phyloP scores from a whole-genome alignment of 1,140 invertebrate species.

The Anadara kagoshimensis region DNA sequence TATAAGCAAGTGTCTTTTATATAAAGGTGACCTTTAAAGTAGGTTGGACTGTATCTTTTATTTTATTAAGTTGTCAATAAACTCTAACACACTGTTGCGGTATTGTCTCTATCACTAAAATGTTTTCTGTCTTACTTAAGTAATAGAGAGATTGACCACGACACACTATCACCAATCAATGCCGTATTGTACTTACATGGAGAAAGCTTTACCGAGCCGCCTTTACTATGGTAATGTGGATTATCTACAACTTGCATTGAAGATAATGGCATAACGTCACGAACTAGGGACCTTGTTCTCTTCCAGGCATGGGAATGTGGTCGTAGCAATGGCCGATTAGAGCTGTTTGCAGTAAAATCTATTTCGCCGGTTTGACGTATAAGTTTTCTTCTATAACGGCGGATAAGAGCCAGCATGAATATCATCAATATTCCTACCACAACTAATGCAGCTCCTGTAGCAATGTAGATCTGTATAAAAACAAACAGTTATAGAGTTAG shows the following conservation, averaged over 20 bases:
- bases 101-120: background rate
- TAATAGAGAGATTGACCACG: background rate
- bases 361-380: constrained; percentile 20
- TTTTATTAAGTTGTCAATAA: too few relatives aligned
- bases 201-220: constrained; percentile 13
- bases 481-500: too few relatives aligned
- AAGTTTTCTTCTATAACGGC: constrained; percentile 32
- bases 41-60: too few relatives aligned
- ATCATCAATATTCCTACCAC: constrained; percentile 32
- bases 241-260: constrained; percentile 69
- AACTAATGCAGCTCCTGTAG: constrained; percentile 33
- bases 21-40: too few relatives aligned
- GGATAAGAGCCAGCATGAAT: constrained; percentile 36
- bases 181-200: constrained; percentile 10
- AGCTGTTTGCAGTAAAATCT: constrained; percentile 26
- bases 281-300: constrained; percentile 15
- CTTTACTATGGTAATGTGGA: constrained; percentile 66
- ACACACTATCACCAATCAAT: background rate
- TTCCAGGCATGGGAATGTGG: constrained; percentile 8
- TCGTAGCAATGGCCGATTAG: constrained; percentile 23
- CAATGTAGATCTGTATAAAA: constrained; percentile 24
- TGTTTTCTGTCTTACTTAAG: background rate
- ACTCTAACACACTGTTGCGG: too few relatives aligned
- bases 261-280: constrained; percentile 67
- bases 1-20: too few relatives aligned